phyloP scores from a whole-genome alignment of 2,888 invertebrate species.

The Timandra comae region DNA sequence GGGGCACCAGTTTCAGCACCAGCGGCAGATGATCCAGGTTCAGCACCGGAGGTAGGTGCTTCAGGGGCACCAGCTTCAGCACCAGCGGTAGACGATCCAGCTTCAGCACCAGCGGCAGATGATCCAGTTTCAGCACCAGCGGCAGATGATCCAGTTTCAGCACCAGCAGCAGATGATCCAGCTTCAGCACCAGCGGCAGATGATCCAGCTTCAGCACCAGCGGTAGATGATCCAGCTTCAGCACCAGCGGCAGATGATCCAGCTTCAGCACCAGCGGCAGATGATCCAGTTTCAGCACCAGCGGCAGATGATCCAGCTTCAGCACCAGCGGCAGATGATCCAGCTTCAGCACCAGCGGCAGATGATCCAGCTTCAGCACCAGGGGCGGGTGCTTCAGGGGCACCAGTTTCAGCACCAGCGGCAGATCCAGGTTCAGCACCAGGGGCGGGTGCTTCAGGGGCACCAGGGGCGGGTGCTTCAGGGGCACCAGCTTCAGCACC shows the following conservation, averaged over 20 bases:
- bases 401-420: constrained; percentile 3
- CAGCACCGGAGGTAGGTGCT: constrained; percentile 1
- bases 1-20: constrained; percentile 1
- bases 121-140: neutral
- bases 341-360: constrained; percentile 1
- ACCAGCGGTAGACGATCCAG: no score
- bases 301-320: neutral
- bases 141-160: constrained; percentile 1
- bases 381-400: neutral
- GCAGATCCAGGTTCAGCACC: constrained; percentile 1
- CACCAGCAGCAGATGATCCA: no score
- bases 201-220: no score
- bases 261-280: neutral
- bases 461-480: neutral
- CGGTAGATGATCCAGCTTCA: neutral
- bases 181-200: constrained; percentile 1
- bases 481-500: constrained; percentile 1
- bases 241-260: neutral
- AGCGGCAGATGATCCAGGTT: neutral
- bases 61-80: neutral
- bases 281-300: constrained; percentile 1
- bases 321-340: constrained; percentile 1
- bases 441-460: neutral
- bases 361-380: constrained; percentile 1
- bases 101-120: constrained; percentile 1